Conservation (phyloP, 2,888 invertebrate species). For the Cryptus viduatorius region DNA sequence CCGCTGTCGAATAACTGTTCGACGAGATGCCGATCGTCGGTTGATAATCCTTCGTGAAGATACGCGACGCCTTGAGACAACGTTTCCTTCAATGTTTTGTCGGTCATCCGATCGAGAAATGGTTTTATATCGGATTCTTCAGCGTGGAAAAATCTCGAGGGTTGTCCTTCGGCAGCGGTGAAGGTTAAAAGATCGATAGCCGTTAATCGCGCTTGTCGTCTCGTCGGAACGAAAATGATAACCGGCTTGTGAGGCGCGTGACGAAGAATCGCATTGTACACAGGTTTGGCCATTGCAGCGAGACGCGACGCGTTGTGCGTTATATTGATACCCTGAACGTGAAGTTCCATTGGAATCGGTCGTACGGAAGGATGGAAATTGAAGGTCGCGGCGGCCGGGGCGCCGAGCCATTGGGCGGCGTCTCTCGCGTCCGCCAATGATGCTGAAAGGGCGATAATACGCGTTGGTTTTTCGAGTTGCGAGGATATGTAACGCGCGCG, state of each 20-base stretch:
- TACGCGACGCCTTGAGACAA: constrained; percentile 98
- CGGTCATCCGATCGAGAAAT: constrained; percentile 94
- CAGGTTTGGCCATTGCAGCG: constrained; percentile 99
- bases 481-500: constrained; percentile 96
- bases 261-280: constrained; percentile 95
- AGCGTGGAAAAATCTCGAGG: constrained; percentile 95
- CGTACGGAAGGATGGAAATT: constrained; percentile 99
- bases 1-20: constrained; percentile 97
- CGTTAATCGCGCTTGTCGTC: constrained; percentile 96
- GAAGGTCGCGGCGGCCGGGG: constrained; percentile 96
- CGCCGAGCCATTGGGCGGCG: constrained; percentile 98
- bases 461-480: constrained; percentile 94
- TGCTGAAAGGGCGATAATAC: constrained; percentile 97
- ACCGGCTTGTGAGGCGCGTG: constrained; percentile 94
- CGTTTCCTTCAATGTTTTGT: constrained; percentile 96
- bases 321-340: constrained; percentile 98
- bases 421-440: constrained; percentile 98
- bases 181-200: constrained; percentile 98
- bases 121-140: constrained; percentile 94
- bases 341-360: constrained; percentile 97
- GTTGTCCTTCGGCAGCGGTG: constrained; percentile 95
- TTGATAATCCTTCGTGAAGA: constrained; percentile 96
- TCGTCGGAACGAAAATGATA: constrained; percentile 95
- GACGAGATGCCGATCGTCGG: constrained; percentile 94
- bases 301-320: constrained; percentile 98